These are phyloP conservation scores for Andrena cerasifolii DNA, from an alignment of 1,140 invertebrate species.

Conservation along the genomic window DNA sequence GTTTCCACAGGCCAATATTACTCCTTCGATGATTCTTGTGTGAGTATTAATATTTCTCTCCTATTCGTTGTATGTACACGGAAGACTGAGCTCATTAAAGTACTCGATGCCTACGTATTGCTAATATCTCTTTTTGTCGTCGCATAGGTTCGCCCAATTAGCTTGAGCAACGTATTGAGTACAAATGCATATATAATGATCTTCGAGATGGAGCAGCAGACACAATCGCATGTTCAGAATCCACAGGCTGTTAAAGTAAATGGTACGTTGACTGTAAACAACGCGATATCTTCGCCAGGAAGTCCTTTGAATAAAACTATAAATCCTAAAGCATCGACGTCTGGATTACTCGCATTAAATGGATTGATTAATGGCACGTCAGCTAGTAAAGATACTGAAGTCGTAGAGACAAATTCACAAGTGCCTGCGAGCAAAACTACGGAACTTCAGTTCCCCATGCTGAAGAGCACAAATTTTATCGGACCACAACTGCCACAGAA, in stretches of 20 bases:
- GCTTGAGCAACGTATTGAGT: constrained; percentile 88
- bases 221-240: constrained; percentile 69
- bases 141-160: constrained; percentile 87
- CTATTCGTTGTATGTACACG: background rate
- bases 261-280: constrained; percentile 64
- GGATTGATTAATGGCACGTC: constrained; percentile 56
- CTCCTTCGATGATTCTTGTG: constrained; percentile 91
- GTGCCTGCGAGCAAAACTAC: constrained; percentile 48
- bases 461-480: constrained; percentile 70
- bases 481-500: constrained; percentile 75
- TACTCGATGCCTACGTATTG: background rate
- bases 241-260: constrained; percentile 69
- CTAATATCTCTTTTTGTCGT: background rate
- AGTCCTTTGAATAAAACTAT: constrained; percentile 61
- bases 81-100: background rate
- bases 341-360: constrained; percentile 57
- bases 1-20: constrained; percentile 92
- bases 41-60: constrained; percentile 76
- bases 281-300: constrained; percentile 49
- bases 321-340: constrained; percentile 69
- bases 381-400: constrained; percentile 29
- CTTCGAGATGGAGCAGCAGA: constrained; percentile 88
- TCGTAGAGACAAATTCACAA: constrained; percentile 45
- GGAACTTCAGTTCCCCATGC: constrained; percentile 40
- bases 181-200: constrained; percentile 96